phyloP scores from a whole-genome alignment of 2,797 vertebrate genomes.

The Mus minutoides region DNA sequence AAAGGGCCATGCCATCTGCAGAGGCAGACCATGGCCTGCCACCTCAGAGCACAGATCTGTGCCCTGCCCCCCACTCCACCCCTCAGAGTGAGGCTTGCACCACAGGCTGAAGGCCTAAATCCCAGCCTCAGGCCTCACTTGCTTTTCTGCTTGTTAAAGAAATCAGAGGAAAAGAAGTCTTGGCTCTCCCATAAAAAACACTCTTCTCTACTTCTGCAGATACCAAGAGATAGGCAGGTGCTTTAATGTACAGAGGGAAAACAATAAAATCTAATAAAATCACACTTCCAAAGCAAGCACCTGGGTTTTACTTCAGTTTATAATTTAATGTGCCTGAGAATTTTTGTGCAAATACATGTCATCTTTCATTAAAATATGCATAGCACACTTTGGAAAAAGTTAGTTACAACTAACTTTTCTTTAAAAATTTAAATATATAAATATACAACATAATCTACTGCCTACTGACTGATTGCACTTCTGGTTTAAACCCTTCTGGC shows the following conservation, averaged over 20 bases:
- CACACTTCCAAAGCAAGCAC: slow-evolving; percentile 81
- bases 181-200: slow-evolving; percentile 40
- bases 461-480: slow-evolving; percentile 80
- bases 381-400: slow-evolving; percentile 74
- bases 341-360: slow-evolving; percentile 79
- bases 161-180: slow-evolving; percentile 47
- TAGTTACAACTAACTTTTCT: slow-evolving; percentile 66
- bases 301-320: slow-evolving; percentile 79
- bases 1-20: neutral
- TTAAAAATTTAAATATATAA: slow-evolving; percentile 69
- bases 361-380: slow-evolving; percentile 79
- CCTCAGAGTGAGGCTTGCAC: neutral
- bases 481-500: slow-evolving; percentile 64
- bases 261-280: slow-evolving; percentile 30
- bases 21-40: neutral
- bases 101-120: neutral
- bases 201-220: slow-evolving; percentile 38
- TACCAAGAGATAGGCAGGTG: slow-evolving; percentile 59
- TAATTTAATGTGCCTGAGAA: slow-evolving; percentile 84
- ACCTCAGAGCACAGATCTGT: neutral
- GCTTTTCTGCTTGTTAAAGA: neutral
- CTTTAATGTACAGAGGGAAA: slow-evolving; percentile 59
- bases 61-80: neutral
- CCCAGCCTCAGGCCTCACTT: neutral
- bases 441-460: slow-evolving; percentile 71